phyloP scores from a whole-genome alignment of 64 coral and sea anemone genomes.

The Orbicella faveolata region DNA sequence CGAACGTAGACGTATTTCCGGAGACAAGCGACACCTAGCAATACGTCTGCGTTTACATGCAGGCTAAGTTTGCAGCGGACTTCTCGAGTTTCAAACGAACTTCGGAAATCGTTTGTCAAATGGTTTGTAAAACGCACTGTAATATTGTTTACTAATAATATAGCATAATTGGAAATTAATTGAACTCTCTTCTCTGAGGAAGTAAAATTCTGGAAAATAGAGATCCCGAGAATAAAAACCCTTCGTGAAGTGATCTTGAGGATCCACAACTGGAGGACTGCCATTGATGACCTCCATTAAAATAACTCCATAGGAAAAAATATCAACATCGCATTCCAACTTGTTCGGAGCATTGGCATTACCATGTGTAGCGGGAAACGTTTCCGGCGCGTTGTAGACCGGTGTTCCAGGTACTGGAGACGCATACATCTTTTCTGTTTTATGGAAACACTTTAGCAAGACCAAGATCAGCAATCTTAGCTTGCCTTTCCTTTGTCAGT shows the following conservation, averaged over 20 bases:
- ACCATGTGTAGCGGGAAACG: background rate
- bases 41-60: no score
- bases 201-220: no score
- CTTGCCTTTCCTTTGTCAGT: conserved; percentile 32
- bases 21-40: no score
- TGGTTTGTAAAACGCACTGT: no score
- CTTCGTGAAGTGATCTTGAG: background rate
- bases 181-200: no score
- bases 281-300: conserved; percentile 59
- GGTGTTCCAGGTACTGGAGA: conserved; percentile 42
- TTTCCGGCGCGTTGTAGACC: conserved; percentile 62
- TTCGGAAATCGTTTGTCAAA: no score
- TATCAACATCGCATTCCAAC: conserved; percentile 40
- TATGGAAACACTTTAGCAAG: conserved; percentile 45
- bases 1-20: no score
- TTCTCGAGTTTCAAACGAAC: no score
- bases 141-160: no score
- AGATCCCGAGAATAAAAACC: background rate
- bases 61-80: no score
- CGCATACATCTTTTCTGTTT: background rate
- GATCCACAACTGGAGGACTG: background rate
- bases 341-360: background rate
- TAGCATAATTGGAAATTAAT: no score
- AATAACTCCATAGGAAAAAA: conserved; percentile 67
- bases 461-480: conserved; percentile 71